A percentile compares a stretch with the other conserved stretches of the same genome.
Evolutionary conservation across 2,113 vertebrate species (phyloP).

Genomic region (Mungos mungo): DNA sequence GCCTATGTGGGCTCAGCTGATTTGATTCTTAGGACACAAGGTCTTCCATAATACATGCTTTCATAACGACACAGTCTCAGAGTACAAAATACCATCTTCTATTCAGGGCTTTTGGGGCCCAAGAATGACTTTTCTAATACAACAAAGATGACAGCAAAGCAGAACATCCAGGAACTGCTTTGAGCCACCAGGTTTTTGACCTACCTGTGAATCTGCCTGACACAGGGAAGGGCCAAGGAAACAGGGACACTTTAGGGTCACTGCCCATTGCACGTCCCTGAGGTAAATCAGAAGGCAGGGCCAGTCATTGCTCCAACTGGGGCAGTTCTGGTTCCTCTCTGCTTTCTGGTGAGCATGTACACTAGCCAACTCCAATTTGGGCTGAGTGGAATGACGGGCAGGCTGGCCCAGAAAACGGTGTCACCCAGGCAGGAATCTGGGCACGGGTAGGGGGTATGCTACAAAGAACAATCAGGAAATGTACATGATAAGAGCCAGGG

Average conservation of each 20-base stretch:
- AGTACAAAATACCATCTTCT: conserved; percentile 40
- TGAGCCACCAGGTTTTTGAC: neutral
- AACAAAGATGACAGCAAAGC: conserved; percentile 33
- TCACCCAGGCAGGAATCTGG: conserved; percentile 6
- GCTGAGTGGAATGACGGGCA: neutral
- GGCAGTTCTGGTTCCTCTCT: neutral
- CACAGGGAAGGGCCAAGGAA: neutral
- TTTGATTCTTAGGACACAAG: neutral
- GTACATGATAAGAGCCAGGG: neutral
- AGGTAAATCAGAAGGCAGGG: conserved; percentile 9
- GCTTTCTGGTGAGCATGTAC: neutral
- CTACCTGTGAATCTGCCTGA: neutral
- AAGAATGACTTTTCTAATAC: conserved; percentile 13
- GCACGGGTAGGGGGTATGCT: neutral
- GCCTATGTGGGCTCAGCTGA: neutral
- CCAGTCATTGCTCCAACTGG: neutral
- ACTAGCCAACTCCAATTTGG: neutral
- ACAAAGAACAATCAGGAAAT: conserved; percentile 6
- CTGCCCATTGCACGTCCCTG: neutral
- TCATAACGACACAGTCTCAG: conserved; percentile 34
- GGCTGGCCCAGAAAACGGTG: conserved; percentile 29
- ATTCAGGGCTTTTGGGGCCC: neutral
- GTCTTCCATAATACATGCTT: neutral
- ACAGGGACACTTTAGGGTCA: neutral
- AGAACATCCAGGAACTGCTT: neutral